These are phyloP conservation scores for Psix sp. DNA, from an alignment of 1,140 invertebrate genomes.

Conservation along the genomic window DNA sequence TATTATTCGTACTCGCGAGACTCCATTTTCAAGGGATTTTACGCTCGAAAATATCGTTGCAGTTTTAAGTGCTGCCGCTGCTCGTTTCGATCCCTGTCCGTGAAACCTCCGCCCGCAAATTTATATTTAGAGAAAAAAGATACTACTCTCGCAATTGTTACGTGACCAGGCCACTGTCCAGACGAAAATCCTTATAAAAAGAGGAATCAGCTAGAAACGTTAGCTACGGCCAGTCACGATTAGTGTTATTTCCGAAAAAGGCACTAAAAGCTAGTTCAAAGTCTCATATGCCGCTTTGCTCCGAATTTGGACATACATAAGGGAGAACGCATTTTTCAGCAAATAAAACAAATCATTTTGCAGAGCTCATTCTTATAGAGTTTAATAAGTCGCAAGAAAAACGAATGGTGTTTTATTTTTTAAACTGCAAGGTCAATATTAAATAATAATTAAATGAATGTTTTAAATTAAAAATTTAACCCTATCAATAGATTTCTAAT, in stretches of 20 bases:
- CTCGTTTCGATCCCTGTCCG: slow-evolving; percentile 51
- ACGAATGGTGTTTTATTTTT: too few relatives aligned
- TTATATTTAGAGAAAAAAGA: slow-evolving; percentile 44
- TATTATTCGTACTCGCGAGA: slow-evolving; percentile 68
- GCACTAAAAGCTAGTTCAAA: slow-evolving; percentile 9
- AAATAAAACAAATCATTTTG: too few relatives aligned
- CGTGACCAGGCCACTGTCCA: slow-evolving; percentile 32
- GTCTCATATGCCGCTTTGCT: too few relatives aligned
- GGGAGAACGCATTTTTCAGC: too few relatives aligned
- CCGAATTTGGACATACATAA: background rate
- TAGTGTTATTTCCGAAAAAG: slow-evolving; percentile 9
- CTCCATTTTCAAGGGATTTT: slow-evolving; percentile 64
- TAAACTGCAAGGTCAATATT: too few relatives aligned
- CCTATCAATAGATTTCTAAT: too few relatives aligned
- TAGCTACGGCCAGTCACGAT: too few relatives aligned
- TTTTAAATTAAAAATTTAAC: too few relatives aligned
- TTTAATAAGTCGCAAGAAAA: too few relatives aligned
- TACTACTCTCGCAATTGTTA: slow-evolving; percentile 36
- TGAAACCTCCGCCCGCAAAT: slow-evolving; percentile 42
- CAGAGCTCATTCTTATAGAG: too few relatives aligned
- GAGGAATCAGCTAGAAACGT: slow-evolving; percentile 7
- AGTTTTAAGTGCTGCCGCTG: slow-evolving; percentile 56
- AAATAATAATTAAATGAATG: too few relatives aligned
- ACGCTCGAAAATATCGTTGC: slow-evolving; percentile 60
- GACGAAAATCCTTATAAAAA: slow-evolving; percentile 22